These are phyloP conservation scores for Netelia inedita DNA, from an alignment of 2,888 invertebrate genomes.

Conservation along the genomic window DNA sequence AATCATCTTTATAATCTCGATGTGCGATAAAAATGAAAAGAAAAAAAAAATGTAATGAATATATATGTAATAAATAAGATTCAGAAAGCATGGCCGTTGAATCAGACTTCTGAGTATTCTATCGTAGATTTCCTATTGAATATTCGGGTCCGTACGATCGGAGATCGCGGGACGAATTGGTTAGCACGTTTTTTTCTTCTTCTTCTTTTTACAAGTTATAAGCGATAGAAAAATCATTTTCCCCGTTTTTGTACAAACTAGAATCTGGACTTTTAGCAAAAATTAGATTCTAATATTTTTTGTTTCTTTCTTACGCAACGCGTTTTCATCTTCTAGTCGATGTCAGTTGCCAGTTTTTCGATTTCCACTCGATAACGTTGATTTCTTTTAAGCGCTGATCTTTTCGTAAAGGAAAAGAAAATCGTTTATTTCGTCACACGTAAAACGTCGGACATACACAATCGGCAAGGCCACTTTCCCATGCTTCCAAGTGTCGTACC, in stretches of 20 bases:
- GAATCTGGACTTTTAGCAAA: slow-evolving; percentile 47
- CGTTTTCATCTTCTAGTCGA: slow-evolving; percentile 10
- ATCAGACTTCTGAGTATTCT: slow-evolving; percentile 57
- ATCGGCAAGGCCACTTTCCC: slow-evolving; percentile 7
- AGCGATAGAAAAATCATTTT: slow-evolving; percentile 60
- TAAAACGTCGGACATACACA: neutral
- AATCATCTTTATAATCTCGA: neutral
- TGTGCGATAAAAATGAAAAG: neutral
- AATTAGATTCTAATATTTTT: slow-evolving; percentile 43
- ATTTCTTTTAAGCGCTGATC: slow-evolving; percentile 13
- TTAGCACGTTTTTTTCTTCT: slow-evolving; percentile 29
- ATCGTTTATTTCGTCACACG: slow-evolving; percentile 6
- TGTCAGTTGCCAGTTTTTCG: slow-evolving; percentile 24
- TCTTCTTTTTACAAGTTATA: slow-evolving; percentile 30
- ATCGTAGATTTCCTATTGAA: slow-evolving; percentile 38
- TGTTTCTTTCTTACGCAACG: slow-evolving; percentile 31
- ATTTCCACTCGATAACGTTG: slow-evolving; percentile 49
- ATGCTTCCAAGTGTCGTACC: neutral
- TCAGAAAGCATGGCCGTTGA: slow-evolving; percentile 35
- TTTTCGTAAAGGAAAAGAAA: slow-evolving; percentile 11
- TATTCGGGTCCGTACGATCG: slow-evolving; percentile 1
- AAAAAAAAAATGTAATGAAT: neutral
- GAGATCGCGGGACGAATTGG: slow-evolving; percentile 10
- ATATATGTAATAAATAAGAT: slow-evolving; percentile 62
- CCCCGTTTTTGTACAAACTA: slow-evolving; percentile 50